Evolutionary conservation across 2,888 invertebrate species (phyloP).

Genomic region (Stramonita haemastoma): DNA sequence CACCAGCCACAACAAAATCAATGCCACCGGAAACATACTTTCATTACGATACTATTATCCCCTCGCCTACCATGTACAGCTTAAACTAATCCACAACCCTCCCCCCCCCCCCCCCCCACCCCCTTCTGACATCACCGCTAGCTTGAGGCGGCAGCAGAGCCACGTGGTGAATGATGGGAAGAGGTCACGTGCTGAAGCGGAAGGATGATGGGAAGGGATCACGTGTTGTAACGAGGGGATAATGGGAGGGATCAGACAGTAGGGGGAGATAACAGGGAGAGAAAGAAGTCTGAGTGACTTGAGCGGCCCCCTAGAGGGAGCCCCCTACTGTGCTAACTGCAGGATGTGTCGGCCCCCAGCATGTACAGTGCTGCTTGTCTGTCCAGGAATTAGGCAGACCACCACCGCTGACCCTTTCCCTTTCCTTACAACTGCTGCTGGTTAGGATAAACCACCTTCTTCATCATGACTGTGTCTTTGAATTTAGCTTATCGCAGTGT

Average conservation of each 20-base stretch:
- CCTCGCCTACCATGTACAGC: too few species aligned
- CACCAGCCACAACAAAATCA: too few species aligned
- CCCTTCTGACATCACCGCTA: neutral
- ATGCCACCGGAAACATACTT: too few species aligned
- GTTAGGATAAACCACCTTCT: too few species aligned
- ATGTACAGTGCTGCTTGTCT: neutral
- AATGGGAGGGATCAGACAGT: slow-evolving; percentile 27
- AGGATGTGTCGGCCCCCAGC: neutral
- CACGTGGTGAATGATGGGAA: neutral
- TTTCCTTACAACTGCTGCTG: too few species aligned
- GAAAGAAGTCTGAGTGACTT: slow-evolving; percentile 7
- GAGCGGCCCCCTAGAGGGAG: neutral
- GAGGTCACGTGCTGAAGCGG: slow-evolving; percentile 11
- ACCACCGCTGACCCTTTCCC: too few species aligned
- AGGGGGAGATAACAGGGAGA: slow-evolving; percentile 1
- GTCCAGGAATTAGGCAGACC: too few species aligned
- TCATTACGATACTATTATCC: too few species aligned
- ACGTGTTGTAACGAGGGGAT: slow-evolving; percentile 28
- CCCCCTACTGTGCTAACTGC: neutral
- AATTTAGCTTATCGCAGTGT: too few species aligned
- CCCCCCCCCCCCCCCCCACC: neutral
- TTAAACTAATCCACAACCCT: neutral
- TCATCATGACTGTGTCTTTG: too few species aligned
- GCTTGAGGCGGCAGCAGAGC: neutral
- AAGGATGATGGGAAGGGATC: slow-evolving; percentile 11